Percentiles rank a stretch among this genome's conserved stretches.
phyloP scores from a whole-genome alignment of 2,113 vertebrate genomes.

The Peucedramus taeniatus region DNA sequence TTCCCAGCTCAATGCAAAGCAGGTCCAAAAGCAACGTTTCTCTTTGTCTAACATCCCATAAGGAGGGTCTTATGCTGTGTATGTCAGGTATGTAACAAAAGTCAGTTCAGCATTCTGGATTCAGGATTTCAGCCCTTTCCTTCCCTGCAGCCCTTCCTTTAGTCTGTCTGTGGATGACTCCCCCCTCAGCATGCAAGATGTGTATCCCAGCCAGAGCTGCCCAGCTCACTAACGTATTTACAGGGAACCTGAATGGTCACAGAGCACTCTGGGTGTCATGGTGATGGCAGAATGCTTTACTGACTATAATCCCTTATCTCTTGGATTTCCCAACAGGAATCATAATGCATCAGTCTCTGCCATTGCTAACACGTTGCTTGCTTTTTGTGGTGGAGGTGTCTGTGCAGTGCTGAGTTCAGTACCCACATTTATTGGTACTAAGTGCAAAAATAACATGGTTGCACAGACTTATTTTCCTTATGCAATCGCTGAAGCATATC shows the following conservation, averaged over 20 bases:
- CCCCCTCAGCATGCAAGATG: background rate
- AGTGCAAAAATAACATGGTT: background rate
- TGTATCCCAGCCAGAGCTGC: background rate
- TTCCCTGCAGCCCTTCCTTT: background rate
- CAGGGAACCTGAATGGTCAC: background rate
- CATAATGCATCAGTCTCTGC: background rate
- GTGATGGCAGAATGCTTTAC: background rate
- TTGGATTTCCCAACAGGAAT: background rate
- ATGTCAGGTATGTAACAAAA: accelerated
- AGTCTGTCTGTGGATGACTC: background rate
- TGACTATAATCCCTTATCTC: background rate
- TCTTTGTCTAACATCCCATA: background rate
- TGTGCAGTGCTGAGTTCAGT: background rate
- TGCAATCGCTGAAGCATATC: background rate
- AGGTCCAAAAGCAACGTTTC: background rate
- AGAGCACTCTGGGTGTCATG: background rate
- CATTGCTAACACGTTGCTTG: accelerated
- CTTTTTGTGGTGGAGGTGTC: background rate
- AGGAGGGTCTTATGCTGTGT: background rate
- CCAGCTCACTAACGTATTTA: accelerated
- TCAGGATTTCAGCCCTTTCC: background rate
- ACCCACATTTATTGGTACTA: background rate
- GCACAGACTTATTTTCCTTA: background rate
- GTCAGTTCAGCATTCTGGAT: background rate
- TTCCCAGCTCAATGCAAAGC: background rate